A percentile compares a stretch with the other conserved stretches of the same genome.
Conservation (phyloP, 2,888 invertebrate species). For the Hipparchia sbordonii region DNA sequence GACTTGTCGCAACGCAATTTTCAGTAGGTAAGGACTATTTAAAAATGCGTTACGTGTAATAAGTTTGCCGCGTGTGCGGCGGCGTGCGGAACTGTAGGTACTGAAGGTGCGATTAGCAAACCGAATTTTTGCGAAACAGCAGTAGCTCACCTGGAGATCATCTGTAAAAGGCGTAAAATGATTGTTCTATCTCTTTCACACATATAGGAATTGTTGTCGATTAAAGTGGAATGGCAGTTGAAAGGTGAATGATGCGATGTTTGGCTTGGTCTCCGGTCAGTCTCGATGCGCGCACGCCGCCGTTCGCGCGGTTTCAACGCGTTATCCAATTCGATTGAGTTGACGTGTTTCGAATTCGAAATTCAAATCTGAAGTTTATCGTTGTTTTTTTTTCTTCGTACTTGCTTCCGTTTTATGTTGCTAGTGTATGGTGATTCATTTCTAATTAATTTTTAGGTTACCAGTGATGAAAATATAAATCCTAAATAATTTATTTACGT, state of each 20-base stretch:
- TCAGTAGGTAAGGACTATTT: too few relatives aligned
- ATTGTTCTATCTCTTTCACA: conserved; percentile 52
- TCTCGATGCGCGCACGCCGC: conserved; percentile 76
- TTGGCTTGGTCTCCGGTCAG: conserved; percentile 69
- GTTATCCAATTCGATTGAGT: conserved; percentile 53
- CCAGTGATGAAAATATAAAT: conserved; percentile 32
- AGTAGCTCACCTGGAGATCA: conserved; percentile 53
- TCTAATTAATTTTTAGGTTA: conserved; percentile 46
- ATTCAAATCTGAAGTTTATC: conserved; percentile 65
- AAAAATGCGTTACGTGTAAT: too few relatives aligned
- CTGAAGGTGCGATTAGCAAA: conserved; percentile 20
- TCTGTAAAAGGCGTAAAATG: conserved; percentile 36
- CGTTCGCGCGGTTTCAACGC: conserved; percentile 55
- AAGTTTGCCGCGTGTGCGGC: background rate
- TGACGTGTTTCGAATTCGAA: conserved; percentile 59
- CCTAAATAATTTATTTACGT: background rate
- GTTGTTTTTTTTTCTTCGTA: conserved; percentile 53
- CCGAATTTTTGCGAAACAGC: conserved; percentile 65
- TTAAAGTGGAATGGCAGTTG: conserved; percentile 54
- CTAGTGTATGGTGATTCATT: conserved; percentile 47
- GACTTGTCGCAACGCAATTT: too few relatives aligned
- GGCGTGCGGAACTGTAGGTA: background rate
- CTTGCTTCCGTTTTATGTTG: conserved; percentile 43
- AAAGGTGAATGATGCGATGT: conserved; percentile 57
- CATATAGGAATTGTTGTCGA: conserved; percentile 47